Percentiles rank a stretch among this genome's conserved stretches.
Conservation (phyloP, 1,140 invertebrate genomes). For the Drosophila dunni region DNA sequence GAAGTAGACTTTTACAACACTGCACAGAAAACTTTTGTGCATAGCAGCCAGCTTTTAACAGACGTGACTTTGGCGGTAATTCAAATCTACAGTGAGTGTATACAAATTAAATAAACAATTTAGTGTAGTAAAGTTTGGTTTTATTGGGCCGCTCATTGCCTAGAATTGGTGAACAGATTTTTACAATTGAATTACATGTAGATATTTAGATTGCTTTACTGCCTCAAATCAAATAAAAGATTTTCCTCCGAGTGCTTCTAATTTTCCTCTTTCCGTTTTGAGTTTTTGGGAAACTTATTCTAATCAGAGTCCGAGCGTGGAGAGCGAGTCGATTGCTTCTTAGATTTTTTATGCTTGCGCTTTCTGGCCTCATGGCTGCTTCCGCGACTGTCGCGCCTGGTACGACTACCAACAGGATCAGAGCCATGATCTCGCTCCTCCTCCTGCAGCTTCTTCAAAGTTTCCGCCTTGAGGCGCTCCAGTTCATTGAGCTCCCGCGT, state of each 20-base stretch:
- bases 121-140: conserved; percentile 35
- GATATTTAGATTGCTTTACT: conserved; percentile 33
- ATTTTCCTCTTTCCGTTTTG: conserved; percentile 2
- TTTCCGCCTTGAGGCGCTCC: conserved; percentile 79
- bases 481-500: conserved; percentile 75
- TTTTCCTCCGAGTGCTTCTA: conserved; percentile 15
- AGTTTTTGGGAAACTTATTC: conserved; percentile 7
- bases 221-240: conserved; percentile 24
- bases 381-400: conserved; percentile 49
- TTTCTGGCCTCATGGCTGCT: conserved; percentile 77
- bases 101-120: not conserved
- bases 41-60: conserved; percentile 8
- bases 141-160: conserved; percentile 57
- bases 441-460: conserved; percentile 75
- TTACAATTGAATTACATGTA: conserved; percentile 56
- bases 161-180: conserved; percentile 45
- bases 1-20: not conserved
- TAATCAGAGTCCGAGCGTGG: conserved; percentile 60
- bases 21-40: not conserved
- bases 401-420: conserved; percentile 27
- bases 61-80: not conserved
- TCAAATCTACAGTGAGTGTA: not conserved
- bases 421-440: conserved; percentile 57
- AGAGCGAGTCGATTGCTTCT: conserved; percentile 68
- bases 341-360: conserved; percentile 85